Evolutionary conservation across 2,888 invertebrate species (phyloP).

Genomic region (Eremobia ochroleuca): DNA sequence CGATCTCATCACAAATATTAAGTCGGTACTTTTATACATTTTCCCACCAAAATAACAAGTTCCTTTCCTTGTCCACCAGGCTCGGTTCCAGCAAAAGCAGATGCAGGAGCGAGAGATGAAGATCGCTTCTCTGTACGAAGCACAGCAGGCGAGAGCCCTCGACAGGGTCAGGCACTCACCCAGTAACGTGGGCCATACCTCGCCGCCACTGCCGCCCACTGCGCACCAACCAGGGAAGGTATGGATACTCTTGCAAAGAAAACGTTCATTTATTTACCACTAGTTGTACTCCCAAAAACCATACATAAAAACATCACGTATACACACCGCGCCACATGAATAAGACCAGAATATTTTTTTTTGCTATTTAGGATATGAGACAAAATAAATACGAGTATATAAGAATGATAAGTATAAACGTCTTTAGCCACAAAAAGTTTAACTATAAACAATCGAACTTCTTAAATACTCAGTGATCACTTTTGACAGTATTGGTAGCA

Average conservation of each 20-base stretch:
- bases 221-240: slow-evolving; percentile 85
- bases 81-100: slow-evolving; percentile 95
- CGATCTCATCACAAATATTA: not conserved
- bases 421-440: too few species aligned
- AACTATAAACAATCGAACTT: too few species aligned
- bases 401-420: too few species aligned
- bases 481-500: too few species aligned
- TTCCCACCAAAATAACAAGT: not conserved
- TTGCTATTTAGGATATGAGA: too few species aligned
- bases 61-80: slow-evolving; percentile 89
- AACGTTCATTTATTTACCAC: not conserved
- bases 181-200: slow-evolving; percentile 62
- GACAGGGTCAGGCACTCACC: slow-evolving; percentile 86
- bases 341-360: too few species aligned
- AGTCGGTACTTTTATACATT: not conserved
- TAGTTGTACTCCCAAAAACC: not conserved
- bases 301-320: too few species aligned
- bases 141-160: slow-evolving; percentile 92
- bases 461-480: too few species aligned
- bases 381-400: too few species aligned
- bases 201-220: slow-evolving; percentile 66
- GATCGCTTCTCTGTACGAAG: slow-evolving; percentile 92
- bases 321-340: too few species aligned
- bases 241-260: slow-evolving; percentile 9
- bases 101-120: slow-evolving; percentile 95